phyloP scores from a whole-genome alignment of 1,140 invertebrate genomes.

The Nebria ingens region DNA sequence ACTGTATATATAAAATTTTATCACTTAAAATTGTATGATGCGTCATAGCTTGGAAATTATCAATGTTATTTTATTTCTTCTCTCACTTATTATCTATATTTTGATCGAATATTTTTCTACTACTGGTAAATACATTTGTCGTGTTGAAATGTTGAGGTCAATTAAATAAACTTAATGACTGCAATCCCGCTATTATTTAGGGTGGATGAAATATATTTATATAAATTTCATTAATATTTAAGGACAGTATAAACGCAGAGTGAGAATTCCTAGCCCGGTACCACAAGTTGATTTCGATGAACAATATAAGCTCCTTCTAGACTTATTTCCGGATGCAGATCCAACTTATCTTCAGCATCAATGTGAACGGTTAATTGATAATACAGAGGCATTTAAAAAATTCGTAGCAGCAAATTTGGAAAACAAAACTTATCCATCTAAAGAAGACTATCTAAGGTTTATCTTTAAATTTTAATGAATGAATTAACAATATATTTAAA shows the following conservation, averaged over 20 bases:
- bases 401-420: slow-evolving; percentile 35
- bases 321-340: slow-evolving; percentile 35
- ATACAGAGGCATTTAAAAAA: slow-evolving; percentile 23
- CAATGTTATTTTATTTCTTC: no score
- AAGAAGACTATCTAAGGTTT: slow-evolving; percentile 37
- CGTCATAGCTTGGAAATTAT: no score
- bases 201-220: background rate
- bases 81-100: no score
- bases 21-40: no score
- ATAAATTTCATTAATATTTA: background rate
- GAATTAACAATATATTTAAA: slow-evolving; percentile 1
- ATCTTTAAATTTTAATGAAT: slow-evolving; percentile 14
- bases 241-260: background rate
- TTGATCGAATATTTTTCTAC: no score
- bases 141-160: no score
- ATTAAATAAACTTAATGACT: no score
- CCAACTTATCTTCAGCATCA: slow-evolving; percentile 33
- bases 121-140: no score
- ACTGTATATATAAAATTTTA: no score
- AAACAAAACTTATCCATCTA: slow-evolving; percentile 40
- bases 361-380: slow-evolving; percentile 5
- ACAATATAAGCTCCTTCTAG: slow-evolving; percentile 11
- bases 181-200: no score
- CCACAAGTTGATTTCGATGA: background rate
- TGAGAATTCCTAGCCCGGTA: background rate